phyloP scores from a whole-genome alignment of 2,888 invertebrate species.

The Athalia circularis region DNA sequence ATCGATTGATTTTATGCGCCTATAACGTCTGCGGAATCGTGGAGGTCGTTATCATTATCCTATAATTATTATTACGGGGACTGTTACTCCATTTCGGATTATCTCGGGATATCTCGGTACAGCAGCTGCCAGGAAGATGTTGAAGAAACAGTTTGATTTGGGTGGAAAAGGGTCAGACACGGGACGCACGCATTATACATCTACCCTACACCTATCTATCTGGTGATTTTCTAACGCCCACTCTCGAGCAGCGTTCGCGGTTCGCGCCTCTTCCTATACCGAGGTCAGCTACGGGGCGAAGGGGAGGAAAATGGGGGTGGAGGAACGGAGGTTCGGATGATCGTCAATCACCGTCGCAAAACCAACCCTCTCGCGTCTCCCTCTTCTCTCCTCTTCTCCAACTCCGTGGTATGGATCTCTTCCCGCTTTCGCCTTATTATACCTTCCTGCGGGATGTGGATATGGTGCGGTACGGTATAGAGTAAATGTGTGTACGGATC shows the following conservation, averaged over 20 bases:
- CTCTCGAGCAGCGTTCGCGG: background rate
- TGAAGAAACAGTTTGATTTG: background rate
- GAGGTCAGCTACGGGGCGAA: conserved; percentile 53
- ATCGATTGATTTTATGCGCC: too few relatives aligned
- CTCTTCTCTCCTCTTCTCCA: background rate
- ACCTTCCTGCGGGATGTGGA: too few relatives aligned
- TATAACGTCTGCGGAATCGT: too few relatives aligned
- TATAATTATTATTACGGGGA: too few relatives aligned
- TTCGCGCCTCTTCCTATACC: conserved; percentile 39
- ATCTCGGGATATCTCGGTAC: conserved; percentile 1
- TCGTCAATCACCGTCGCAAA: background rate
- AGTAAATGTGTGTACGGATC: too few relatives aligned
- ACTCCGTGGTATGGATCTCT: background rate
- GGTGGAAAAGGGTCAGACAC: conserved; percentile 22
- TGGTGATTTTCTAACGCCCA: background rate
- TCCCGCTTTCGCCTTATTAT: too few relatives aligned
- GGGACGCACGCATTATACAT: background rate
- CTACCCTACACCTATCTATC: too few relatives aligned
- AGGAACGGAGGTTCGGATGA: too few relatives aligned
- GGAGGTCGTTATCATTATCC: too few relatives aligned
- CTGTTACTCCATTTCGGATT: background rate
- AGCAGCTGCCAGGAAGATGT: background rate
- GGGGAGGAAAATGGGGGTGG: too few relatives aligned
- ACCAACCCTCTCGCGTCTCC: background rate
- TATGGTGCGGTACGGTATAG: too few relatives aligned